Evolutionary conservation across 53 echinoderm and acorn worm species (phyloP), one percentile per base, ranked within the genome.

Genomic region (Luidia sarsii): DNA sequence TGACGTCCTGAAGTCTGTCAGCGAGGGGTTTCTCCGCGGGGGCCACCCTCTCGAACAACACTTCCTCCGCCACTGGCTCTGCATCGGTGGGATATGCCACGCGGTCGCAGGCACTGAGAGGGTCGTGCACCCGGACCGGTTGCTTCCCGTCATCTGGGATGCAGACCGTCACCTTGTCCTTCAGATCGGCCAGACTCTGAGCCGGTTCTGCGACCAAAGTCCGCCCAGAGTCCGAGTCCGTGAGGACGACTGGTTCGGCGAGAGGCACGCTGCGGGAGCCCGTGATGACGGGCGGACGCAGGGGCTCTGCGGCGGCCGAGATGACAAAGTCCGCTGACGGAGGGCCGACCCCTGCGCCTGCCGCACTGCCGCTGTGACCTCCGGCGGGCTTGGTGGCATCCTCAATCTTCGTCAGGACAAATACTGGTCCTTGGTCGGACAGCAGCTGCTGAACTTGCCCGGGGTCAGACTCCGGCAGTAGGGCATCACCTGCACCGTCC

Each of bases 181-280:
- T 65, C 52, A 93, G 80, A 48, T 93, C 89, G 30, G 85, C 83
- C 11, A 86, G 27, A 57, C 22, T 55, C 57, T 63, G 82, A 49
- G 87, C 89, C 81, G 89, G 89, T 30, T 52, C 29, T 57, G 93
- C 89, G 67, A 83, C 55, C 48, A 83, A 24, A 64, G 86, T 83
- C 41, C 54, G 52, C 50, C 93, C 93, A 75, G 83, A 83, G 52
- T 33, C 62, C 1, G 89, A 89, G 29, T 93, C 93, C 61, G 67
- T 71, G 67, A 93, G 73, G 39, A 87, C 74, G 15, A 89, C 65
- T 35, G 74, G 87, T 23, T 89, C 84, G 9, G 77, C 32, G 11
- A 30, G 46, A 41, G 61, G 77, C 39, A 77, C 59, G 61, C 33
- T 60, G 8, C 62, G 27, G 19, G 77, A 57, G 32, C 77, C 77